phyloP scores from a whole-genome alignment of 1,140 invertebrate species.

The Solenopsis fugax region DNA sequence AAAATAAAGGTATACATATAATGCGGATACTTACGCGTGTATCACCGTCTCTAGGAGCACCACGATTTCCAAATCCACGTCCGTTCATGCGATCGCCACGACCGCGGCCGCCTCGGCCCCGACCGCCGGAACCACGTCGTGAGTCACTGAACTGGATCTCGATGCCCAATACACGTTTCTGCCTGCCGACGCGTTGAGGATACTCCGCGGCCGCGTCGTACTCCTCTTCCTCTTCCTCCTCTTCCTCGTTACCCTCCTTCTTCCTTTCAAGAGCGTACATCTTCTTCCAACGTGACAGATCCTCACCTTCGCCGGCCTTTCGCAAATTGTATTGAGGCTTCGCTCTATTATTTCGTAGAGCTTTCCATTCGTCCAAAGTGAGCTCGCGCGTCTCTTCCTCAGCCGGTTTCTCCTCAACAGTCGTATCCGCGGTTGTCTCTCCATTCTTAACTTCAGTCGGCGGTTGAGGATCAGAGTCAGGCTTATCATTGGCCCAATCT shows the following conservation, averaged over 20 bases:
- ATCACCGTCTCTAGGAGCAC: slow-evolving; percentile 80
- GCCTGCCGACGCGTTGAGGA: slow-evolving; percentile 94
- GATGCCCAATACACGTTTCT: slow-evolving; percentile 95
- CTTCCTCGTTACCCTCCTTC: slow-evolving; percentile 90
- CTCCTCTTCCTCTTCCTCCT: slow-evolving; percentile 90
- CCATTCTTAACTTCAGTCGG: slow-evolving; percentile 83
- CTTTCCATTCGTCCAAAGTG: slow-evolving; percentile 96
- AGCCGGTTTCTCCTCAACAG: slow-evolving; percentile 86
- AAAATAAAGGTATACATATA: background rate
- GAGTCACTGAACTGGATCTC: slow-evolving; percentile 96
- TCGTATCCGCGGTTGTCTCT: slow-evolving; percentile 80
- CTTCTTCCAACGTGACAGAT: slow-evolving; percentile 96
- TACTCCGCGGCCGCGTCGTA: slow-evolving; percentile 92
- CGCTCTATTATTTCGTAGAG: slow-evolving; percentile 90
- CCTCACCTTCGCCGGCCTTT: slow-evolving; percentile 97
- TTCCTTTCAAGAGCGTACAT: slow-evolving; percentile 95
- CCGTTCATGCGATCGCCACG: slow-evolving; percentile 83
- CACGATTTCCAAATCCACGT: slow-evolving; percentile 83
- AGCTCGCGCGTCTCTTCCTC: slow-evolving; percentile 93
- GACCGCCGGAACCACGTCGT: slow-evolving; percentile 90
- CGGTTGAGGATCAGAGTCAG: slow-evolving; percentile 79
- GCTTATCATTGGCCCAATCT: slow-evolving; percentile 86
- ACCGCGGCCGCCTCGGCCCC: slow-evolving; percentile 88
- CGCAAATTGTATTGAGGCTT: slow-evolving; percentile 96
- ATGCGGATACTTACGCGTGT: slow-evolving; percentile 76